phyloP scores from a whole-genome alignment of 2,113 vertebrate genomes.

The Trachemys scripta region DNA sequence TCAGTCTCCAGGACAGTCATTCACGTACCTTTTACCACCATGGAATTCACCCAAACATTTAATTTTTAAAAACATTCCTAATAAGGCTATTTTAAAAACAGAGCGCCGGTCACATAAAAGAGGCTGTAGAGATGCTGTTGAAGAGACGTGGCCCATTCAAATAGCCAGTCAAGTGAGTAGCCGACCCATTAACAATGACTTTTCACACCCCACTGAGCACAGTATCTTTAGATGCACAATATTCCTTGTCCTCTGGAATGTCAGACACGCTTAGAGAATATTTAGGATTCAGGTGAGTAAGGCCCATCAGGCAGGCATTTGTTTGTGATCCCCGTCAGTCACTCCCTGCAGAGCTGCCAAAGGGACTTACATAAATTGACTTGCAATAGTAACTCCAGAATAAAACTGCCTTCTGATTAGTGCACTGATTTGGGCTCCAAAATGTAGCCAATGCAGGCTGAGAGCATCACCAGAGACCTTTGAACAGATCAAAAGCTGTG shows the following conservation, averaged over 20 bases:
- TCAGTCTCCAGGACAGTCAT: conserved; percentile 4
- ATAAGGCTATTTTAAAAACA: background rate
- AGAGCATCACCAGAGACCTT: background rate
- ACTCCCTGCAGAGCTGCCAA: background rate
- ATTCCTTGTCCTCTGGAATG: background rate
- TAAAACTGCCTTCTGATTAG: background rate
- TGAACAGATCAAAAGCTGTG: background rate
- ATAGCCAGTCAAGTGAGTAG: background rate
- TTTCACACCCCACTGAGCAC: conserved; percentile 4
- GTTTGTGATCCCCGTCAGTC: too few relatives aligned
- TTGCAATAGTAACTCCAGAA: background rate
- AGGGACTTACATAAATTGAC: background rate
- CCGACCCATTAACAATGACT: conserved; percentile 50
- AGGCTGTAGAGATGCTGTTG: background rate
- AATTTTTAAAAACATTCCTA: background rate
- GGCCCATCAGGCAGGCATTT: too few relatives aligned
- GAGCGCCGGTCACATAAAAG: background rate
- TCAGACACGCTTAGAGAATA: conserved; percentile 19
- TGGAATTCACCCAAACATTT: background rate
- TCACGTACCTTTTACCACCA: background rate
- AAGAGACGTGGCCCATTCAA: conserved; percentile 11
- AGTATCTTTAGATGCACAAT: conserved; percentile 23
- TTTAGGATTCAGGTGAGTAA: background rate
- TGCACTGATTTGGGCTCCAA: too few relatives aligned
- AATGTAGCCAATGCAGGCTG: background rate